Conservation (phyloP, 2,888 invertebrate genomes). For the Meteorus colon region DNA sequence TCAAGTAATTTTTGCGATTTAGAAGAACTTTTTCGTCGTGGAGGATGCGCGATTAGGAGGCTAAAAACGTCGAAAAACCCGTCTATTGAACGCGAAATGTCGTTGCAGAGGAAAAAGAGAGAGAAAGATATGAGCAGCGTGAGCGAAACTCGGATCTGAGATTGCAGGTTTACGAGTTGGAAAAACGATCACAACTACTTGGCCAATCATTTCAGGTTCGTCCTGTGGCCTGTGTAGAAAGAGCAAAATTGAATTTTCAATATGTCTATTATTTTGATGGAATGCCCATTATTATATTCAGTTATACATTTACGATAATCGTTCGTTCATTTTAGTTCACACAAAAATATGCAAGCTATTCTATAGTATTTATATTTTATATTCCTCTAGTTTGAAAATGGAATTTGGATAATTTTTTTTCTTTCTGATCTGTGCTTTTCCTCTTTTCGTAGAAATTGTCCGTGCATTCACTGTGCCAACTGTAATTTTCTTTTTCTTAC, state of each 20-base stretch:
- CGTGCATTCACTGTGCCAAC: neutral
- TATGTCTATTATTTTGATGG: conserved; percentile 59
- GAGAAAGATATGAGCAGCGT: conserved; percentile 73
- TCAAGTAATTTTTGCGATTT: conserved; percentile 33
- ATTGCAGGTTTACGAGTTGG: conserved; percentile 73
- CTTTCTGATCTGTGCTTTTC: neutral
- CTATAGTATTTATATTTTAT: neutral
- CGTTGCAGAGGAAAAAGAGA: conserved; percentile 73
- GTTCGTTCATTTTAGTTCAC: neutral
- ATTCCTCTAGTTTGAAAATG: neutral
- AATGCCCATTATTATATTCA: conserved; percentile 59
- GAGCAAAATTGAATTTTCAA: conserved; percentile 44
- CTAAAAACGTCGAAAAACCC: conserved; percentile 52
- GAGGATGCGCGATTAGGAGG: conserved; percentile 59
- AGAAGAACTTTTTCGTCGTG: conserved; percentile 64
- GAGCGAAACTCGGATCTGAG: conserved; percentile 73
- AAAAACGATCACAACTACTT: conserved; percentile 73
- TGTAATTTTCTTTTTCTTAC: neutral
- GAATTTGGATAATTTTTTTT: neutral
- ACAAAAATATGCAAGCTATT: conserved; percentile 6
- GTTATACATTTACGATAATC: neutral
- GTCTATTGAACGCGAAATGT: conserved; percentile 72
- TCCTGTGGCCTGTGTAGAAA: conserved; percentile 70
- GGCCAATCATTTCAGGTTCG: conserved; percentile 73
- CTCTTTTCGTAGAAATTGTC: neutral